Conservation (phyloP, 2,797 vertebrate species). For the Odontamblyopus lacepedii region DNA sequence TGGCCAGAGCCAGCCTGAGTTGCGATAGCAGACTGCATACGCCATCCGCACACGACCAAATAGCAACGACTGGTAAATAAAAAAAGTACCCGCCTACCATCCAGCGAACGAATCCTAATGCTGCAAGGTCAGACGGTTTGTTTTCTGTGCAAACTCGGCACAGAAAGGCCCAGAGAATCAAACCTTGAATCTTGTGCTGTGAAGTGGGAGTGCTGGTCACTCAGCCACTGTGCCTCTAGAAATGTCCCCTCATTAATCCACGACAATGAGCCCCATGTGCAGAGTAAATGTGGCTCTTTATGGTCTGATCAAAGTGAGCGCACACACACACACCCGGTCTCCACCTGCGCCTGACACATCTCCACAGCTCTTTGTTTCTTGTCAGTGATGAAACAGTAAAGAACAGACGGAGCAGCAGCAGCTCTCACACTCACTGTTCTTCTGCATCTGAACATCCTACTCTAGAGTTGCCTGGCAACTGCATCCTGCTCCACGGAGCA, state of each 20-base stretch:
- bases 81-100: too few species aligned
- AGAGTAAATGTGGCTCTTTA: neutral
- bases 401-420: neutral
- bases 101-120: too few species aligned
- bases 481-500: neutral
- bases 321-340: neutral
- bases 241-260: neutral
- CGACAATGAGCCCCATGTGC: neutral
- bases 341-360: neutral
- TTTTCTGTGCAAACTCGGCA: too few species aligned
- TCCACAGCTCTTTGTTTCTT: neutral
- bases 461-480: constrained; percentile 67
- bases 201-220: too few species aligned
- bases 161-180: too few species aligned
- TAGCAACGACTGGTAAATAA: too few species aligned
- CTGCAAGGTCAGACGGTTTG: too few species aligned
- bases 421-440: constrained; percentile 9
- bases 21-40: too few species aligned
- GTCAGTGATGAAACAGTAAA: neutral
- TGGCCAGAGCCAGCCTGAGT: too few species aligned
- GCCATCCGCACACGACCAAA: too few species aligned
- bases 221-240: neutral
- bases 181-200: too few species aligned
- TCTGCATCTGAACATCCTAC: constrained; percentile 9
- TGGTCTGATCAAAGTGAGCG: neutral